phyloP scores from a whole-genome alignment of 2,113 vertebrate species.

The Tauraco erythrolophus region DNA sequence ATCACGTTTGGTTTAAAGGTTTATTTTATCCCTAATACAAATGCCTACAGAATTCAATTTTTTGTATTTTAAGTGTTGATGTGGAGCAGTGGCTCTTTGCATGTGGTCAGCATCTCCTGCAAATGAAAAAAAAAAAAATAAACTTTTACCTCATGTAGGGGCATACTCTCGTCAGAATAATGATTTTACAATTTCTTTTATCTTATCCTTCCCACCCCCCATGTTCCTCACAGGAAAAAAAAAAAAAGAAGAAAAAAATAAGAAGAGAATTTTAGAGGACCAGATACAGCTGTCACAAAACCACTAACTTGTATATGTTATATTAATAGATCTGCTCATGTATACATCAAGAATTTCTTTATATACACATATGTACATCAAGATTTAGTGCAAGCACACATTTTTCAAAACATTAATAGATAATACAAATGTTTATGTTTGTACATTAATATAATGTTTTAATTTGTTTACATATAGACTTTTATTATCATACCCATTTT shows the following conservation, averaged over 20 bases:
- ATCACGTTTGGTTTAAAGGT: slow-evolving; percentile 70
- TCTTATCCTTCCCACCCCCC: neutral
- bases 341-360: neutral
- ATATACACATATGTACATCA: no score
- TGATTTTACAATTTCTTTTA: neutral
- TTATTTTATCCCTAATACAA: slow-evolving; percentile 60
- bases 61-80: slow-evolving; percentile 67
- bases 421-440: neutral
- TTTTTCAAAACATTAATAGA: neutral
- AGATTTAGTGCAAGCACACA: neutral
- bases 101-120: neutral
- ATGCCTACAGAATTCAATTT: slow-evolving; percentile 76
- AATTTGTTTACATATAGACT: neutral
- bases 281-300: neutral
- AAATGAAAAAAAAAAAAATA: neutral
- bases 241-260: no score
- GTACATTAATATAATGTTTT: neutral
- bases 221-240: fast-evolving
- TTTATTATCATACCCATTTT: neutral
- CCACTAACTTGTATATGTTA: fast-evolving
- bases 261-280: neutral
- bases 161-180: neutral
- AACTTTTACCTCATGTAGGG: no score
- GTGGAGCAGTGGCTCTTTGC: neutral
- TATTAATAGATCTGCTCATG: neutral